These are phyloP conservation scores for Elmis aenea DNA, from an alignment of 2,888 invertebrate genomes.

Conservation along the genomic window DNA sequence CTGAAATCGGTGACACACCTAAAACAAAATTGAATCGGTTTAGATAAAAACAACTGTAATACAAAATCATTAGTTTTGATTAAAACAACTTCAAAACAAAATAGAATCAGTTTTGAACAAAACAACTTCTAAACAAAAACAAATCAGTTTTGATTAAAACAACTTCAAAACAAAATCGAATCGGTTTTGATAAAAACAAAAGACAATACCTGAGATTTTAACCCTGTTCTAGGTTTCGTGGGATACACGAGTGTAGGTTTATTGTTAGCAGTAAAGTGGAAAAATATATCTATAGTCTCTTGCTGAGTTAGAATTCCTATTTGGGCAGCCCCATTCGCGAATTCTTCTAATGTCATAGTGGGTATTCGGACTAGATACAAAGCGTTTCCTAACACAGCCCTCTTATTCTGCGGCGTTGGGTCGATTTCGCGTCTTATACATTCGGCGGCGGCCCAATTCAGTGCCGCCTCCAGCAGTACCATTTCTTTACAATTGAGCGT, in stretches of 20 bases:
- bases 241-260: slow-evolving; percentile 83
- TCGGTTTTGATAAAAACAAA: neutral
- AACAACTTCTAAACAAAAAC: neutral
- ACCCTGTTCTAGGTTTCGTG: slow-evolving; percentile 75
- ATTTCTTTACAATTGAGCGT: slow-evolving; percentile 94
- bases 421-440: slow-evolving; percentile 81
- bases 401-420: slow-evolving; percentile 72
- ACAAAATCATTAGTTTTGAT: neutral
- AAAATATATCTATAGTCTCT: slow-evolving; percentile 92
- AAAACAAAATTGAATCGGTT: slow-evolving; percentile 16
- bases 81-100: slow-evolving; percentile 62
- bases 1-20: slow-evolving; percentile 93
- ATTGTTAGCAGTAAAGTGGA: slow-evolving; percentile 86
- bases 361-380: slow-evolving; percentile 88
- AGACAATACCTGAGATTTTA: slow-evolving; percentile 87
- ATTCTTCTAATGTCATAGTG: slow-evolving; percentile 89
- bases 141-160: no score
- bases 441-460: slow-evolving; percentile 91
- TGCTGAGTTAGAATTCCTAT: slow-evolving; percentile 85
- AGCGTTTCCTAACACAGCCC: slow-evolving; percentile 69
- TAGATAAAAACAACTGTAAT: neutral
- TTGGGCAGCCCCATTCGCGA: slow-evolving; percentile 93
- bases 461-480: slow-evolving; percentile 82
- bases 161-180: slow-evolving; percentile 56
- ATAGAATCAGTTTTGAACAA: slow-evolving; percentile 1